phyloP scores from a whole-genome alignment of 2,797 vertebrate species.

The Fistularia commersonii region DNA sequence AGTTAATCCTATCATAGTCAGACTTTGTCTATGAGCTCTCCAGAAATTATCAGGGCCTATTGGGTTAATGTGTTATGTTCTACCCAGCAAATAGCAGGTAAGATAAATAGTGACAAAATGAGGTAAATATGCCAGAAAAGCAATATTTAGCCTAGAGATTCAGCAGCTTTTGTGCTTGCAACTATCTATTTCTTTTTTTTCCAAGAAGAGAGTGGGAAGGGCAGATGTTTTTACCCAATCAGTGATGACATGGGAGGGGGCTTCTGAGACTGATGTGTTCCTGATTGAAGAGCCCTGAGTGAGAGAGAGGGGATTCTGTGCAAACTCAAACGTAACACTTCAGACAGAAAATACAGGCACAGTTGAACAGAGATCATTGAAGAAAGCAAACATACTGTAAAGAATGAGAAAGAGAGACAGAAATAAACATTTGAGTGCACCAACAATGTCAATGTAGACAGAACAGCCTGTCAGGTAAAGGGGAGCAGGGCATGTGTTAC shows the following conservation, averaged over 20 bases:
- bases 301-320: conserved; percentile 83
- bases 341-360: conserved; percentile 72
- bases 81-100: no score
- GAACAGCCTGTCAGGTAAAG: conserved; percentile 55
- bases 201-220: conserved; percentile 39
- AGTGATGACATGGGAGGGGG: conserved; percentile 67
- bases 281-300: conserved; percentile 78
- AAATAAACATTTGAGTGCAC: conserved; percentile 64
- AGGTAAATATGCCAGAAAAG: no score
- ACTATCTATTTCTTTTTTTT: conserved; percentile 43
- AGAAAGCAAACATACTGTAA: conserved; percentile 67
- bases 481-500: conserved; percentile 50
- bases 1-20: no score
- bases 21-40: no score
- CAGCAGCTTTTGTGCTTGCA: conserved; percentile 60
- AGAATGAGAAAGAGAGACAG: conserved; percentile 41
- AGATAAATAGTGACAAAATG: no score
- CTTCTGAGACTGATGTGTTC: conserved; percentile 67
- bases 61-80: no score
- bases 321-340: conserved; percentile 76
- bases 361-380: conserved; percentile 71
- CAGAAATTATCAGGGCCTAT: no score
- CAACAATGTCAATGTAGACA: conserved; percentile 63
- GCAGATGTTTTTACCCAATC: conserved; percentile 66
- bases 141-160: conserved; percentile 11